Conservation (phyloP, 2,113 vertebrate genomes). For the Stercorarius parasiticus region DNA sequence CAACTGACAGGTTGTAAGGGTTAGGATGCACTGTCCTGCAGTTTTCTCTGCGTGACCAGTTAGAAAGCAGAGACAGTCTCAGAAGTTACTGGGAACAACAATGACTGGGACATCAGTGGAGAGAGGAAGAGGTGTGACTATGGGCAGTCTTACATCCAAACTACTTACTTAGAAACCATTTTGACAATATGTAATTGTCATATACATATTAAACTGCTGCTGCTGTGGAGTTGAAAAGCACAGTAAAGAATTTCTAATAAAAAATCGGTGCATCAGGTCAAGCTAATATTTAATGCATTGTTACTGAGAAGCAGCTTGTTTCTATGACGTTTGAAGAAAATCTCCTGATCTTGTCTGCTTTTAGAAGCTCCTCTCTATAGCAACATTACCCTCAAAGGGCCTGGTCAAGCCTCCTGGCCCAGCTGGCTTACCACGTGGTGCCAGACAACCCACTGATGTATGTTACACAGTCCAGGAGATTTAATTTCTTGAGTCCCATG, state of each 20-base stretch:
- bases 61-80: background rate
- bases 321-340: background rate
- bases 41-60: background rate
- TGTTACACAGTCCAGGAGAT: slow-evolving; percentile 79
- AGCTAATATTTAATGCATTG: background rate
- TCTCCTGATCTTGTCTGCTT: background rate
- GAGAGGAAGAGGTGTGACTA: background rate
- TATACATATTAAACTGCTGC: background rate
- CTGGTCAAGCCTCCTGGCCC: accelerated
- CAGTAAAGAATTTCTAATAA: background rate
- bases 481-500: slow-evolving; percentile 80
- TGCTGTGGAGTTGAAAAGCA: background rate
- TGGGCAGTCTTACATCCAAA: background rate
- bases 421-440: slow-evolving; percentile 82
- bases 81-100: background rate
- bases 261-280: accelerated
- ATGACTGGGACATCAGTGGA: background rate
- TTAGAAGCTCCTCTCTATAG: background rate
- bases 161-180: background rate
- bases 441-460: slow-evolving; percentile 86
- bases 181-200: background rate
- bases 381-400: background rate
- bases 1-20: background rate
- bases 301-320: background rate
- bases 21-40: background rate